Evolutionary conservation across 2,113 vertebrate genomes (phyloP).

Genomic region (Asarcornis scutulata): DNA sequence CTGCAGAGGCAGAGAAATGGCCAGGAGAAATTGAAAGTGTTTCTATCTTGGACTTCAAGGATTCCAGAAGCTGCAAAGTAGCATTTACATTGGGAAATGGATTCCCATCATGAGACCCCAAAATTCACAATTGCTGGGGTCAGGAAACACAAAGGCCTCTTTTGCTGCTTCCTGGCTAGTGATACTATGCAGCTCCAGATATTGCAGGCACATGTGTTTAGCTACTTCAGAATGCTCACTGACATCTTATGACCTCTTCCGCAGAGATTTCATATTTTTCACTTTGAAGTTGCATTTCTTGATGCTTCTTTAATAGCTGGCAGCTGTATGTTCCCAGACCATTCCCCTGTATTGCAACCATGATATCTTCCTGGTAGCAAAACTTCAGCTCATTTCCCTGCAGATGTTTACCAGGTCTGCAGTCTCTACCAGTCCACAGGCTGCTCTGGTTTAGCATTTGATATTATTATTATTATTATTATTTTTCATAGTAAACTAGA

Average conservation of each 20-base stretch:
- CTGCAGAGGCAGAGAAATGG: not conserved
- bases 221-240: not conserved
- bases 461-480: not conserved
- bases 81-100: not conserved
- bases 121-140: not conserved
- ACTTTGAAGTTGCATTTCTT: constrained; percentile 11
- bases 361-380: not conserved
- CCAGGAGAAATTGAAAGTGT: not conserved
- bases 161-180: not conserved
- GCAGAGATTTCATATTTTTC: not conserved
- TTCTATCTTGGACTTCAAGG: not conserved
- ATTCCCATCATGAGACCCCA: not conserved
- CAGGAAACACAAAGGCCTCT: not conserved
- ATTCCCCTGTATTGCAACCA: not conserved
- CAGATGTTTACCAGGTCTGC: not conserved
- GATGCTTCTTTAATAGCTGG: not conserved
- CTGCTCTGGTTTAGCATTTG: not conserved
- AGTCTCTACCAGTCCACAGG: not conserved
- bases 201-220: not conserved
- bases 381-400: not conserved
- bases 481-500: not conserved
- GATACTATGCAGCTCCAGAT: not conserved
- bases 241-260: not conserved
- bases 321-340: not conserved
- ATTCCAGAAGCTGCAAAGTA: not conserved